phyloP scores from a whole-genome alignment of 2,888 invertebrate species.

The Troides aeacus region DNA sequence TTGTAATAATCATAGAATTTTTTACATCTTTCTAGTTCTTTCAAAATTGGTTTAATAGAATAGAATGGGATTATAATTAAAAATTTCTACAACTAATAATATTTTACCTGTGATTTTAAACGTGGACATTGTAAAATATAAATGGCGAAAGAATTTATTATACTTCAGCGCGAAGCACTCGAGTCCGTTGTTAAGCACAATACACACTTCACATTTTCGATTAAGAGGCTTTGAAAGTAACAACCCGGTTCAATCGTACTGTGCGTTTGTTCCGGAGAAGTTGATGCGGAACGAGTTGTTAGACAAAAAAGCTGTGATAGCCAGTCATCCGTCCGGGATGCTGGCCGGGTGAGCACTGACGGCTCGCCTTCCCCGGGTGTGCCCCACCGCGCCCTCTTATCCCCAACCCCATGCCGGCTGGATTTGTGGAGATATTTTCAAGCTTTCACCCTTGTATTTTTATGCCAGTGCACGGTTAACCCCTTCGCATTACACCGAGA shows the following conservation, averaged over 20 bases:
- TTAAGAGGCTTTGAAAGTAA: constrained; percentile 46
- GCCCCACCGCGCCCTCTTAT: constrained; percentile 42
- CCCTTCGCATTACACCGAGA: constrained; percentile 22
- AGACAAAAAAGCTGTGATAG: constrained; percentile 11
- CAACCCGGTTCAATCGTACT: constrained; percentile 52
- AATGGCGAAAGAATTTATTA: not conserved
- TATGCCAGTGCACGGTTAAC: constrained; percentile 41
- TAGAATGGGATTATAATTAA: not conserved
- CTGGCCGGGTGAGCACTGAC: constrained; percentile 55
- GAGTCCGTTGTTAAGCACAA: constrained; percentile 26
- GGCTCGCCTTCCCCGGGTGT: constrained; percentile 28
- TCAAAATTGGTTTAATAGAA: not conserved
- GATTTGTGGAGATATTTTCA: constrained; percentile 39
- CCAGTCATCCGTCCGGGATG: constrained; percentile 39
- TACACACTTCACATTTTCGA: constrained; percentile 55
- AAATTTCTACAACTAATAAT: not conserved
- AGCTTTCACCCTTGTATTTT: constrained; percentile 48
- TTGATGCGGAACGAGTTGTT: constrained; percentile 35
- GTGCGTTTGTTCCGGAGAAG: constrained; percentile 45
- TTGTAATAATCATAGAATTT: too few relatives aligned
- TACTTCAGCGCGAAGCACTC: constrained; percentile 3
- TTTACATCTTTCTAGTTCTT: not conserved
- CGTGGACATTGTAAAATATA: constrained; percentile 13
- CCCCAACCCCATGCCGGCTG: constrained; percentile 41
- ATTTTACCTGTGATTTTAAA: constrained; percentile 17